Base-by-base conservation (phyloP, 2,113 vertebrate species). In the Pycnonotus jocosus region DNA sequence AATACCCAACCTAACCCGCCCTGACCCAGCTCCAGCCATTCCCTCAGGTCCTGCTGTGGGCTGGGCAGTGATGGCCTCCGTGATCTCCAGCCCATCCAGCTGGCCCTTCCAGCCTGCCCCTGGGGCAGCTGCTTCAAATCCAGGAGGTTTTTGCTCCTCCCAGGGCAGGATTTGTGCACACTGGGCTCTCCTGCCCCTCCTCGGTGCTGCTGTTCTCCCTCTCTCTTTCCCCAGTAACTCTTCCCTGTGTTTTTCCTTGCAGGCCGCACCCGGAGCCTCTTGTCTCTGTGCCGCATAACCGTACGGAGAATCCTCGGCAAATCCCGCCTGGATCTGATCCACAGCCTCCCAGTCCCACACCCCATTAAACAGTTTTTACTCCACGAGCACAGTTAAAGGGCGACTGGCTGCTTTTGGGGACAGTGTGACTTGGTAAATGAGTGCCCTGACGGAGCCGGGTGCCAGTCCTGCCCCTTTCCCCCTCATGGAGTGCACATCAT, bases 241-340 rank as follows among this genome's bases (percentile, higher is more conserved):
- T 50, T 37, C 47, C 65, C 66, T 81, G 22, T 88, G 90, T 62
- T 61, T 40, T 72, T 42, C 65, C 23, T 76, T 81, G 70, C 95
- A 99, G 99, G 98, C 95, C 47, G 62, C 57, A 97, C 99, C 62
- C 97, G 97, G 62, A 97, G 98, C 85, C 95, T 99, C 96, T 98
- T 98, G 54, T 95, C 97, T 60, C 80, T 98, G 94, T 99, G 99
- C 96, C 99, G 99, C n/a, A 98, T 99, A 90, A 77, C 97, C 27
- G 98, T 99, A 47, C 98, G 99, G 58, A 98, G 97, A 96, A 87
- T 95, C 7, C 97, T 99, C 76, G 99, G 98, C 90, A 99, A 99
- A 96, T 58, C 88, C n/a, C 98, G 98, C 10, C 97, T 99, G 31
- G 97, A 83, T 31, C 97, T 98, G 88, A 98, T 99, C 62, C 96